Base-by-base conservation (phyloP, 1,140 invertebrate genomes). In the Drosophila malerkotliana region DNA sequence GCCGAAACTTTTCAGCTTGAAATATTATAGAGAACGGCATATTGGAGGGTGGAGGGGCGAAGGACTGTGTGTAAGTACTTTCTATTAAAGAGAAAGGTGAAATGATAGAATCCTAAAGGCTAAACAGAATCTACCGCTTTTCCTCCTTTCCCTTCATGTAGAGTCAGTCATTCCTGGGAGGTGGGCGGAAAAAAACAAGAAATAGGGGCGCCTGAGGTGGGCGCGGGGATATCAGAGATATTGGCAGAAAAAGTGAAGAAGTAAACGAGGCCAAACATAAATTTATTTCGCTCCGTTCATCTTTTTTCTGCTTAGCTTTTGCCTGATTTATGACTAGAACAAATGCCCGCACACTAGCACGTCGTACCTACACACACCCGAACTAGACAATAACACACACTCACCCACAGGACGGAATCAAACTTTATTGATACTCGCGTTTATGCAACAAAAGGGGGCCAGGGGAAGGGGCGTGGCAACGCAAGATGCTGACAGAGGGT, bases 391-490 rank as follows among this genome's bases (percentile, higher is more conserved):
- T 44, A 15, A 14, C 39, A 41, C 8, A 14, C 39, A 32, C 10
- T 14, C 39, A 4, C 39, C 55, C 64, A 28, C 51, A 48, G 18
- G 55, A 59, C 59, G 58, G 41, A 83, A 79, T 84, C 80, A 80
- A 84, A 84, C 67, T 79, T 84, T 84, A 84, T 84, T 84, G 80
- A 84, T 84, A 79, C 62, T 63, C 59, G 72, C 80, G 73, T 26
- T 66, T 59, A 77, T 66, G 80, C 59, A 67, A 79, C 79, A 83
- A 76, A 78, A 21, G 4, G 52, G 55, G 37, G 18, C 15, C 6
- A 26, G 21, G 21, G 14, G 12, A 10, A 34, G 41, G 53, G 57
- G 63, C 54, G 74, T 55, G 54, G 49, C 21, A 21, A 21, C 14
- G 58, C 34, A 44, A 78, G 75, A 83, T 76, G 80, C 79, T 76